Conservation (phyloP, 1,140 invertebrate species). For the Asobara japonica region DNA sequence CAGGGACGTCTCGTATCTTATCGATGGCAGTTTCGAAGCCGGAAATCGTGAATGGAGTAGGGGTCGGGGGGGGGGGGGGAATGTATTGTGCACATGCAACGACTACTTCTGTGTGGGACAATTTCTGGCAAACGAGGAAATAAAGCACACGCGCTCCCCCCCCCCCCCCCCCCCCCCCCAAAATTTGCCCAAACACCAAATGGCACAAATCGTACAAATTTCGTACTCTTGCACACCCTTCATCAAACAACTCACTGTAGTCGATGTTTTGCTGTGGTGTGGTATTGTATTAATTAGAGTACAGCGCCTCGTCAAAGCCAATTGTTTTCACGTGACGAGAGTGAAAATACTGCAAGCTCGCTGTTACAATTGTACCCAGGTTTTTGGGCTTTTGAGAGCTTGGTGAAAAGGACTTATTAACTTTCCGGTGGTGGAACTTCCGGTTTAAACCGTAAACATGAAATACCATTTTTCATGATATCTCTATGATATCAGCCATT, state of each 20-base stretch:
- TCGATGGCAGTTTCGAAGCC: conserved; percentile 17
- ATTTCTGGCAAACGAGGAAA: conserved; percentile 26
- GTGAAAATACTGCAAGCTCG: not conserved
- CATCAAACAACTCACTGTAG: not conserved
- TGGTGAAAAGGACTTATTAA: not conserved
- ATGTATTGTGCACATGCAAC: conserved; percentile 11
- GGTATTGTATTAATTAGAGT: not conserved
- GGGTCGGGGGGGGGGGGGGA: not conserved
- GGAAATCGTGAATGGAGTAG: not conserved
- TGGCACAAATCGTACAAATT: conserved; percentile 15
- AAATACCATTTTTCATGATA: too few species aligned
- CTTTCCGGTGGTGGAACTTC: too few species aligned
- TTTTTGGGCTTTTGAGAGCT: not conserved
- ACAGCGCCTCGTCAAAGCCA: not conserved
- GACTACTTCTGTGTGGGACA: not conserved
- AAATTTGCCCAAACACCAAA: conserved; percentile 18
- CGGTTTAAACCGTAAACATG: too few species aligned
- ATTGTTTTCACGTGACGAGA: not conserved
- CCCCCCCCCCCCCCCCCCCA: too few species aligned
- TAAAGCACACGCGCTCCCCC: conserved; percentile 27
- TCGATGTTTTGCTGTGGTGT: not conserved
- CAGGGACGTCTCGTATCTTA: conserved; percentile 38
- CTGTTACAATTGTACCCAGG: not conserved
- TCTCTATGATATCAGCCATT: too few species aligned
- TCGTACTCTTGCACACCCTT: not conserved